Percentiles rank a stretch among this genome's conserved stretches.
Conservation (phyloP, 1,140 invertebrate species). For the Lysiphlebus fabarum region DNA sequence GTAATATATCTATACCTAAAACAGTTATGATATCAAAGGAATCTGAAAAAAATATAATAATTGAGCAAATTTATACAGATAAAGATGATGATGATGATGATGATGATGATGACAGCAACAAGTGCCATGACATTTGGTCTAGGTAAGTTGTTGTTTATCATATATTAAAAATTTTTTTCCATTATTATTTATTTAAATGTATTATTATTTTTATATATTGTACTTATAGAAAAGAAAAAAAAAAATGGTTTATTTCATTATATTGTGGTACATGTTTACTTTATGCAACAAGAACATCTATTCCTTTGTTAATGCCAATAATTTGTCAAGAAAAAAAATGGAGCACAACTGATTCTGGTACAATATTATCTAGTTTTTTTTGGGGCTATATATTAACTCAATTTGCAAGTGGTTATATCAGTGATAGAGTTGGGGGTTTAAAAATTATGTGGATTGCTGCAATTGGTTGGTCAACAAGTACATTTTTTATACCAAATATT, state of each 20-base stretch:
- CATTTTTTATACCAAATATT: conserved; percentile 67
- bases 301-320: conserved; percentile 65
- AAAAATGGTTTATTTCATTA: conserved; percentile 63
- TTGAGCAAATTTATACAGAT: no score
- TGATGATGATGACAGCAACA: no score
- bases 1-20: no score
- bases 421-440: conserved; percentile 69
- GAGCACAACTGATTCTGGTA: conserved; percentile 71
- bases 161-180: background rate
- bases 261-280: conserved; percentile 65
- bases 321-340: conserved; percentile 66
- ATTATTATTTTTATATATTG: background rate
- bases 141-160: conserved; percentile 19
- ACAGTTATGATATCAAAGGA: no score
- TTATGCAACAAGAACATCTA: conserved; percentile 67
- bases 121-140: conserved; percentile 18
- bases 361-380: conserved; percentile 72
- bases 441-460: conserved; percentile 64
- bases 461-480: conserved; percentile 66
- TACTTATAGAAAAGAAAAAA: conserved; percentile 54
- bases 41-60: no score
- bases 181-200: background rate
- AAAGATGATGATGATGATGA: no score
- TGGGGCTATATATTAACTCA: conserved; percentile 77
- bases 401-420: conserved; percentile 68